Evolutionary conservation across 2,888 invertebrate genomes (phyloP), one percentile per base, ranked within the genome.

Genomic region (Graphium colonna): DNA sequence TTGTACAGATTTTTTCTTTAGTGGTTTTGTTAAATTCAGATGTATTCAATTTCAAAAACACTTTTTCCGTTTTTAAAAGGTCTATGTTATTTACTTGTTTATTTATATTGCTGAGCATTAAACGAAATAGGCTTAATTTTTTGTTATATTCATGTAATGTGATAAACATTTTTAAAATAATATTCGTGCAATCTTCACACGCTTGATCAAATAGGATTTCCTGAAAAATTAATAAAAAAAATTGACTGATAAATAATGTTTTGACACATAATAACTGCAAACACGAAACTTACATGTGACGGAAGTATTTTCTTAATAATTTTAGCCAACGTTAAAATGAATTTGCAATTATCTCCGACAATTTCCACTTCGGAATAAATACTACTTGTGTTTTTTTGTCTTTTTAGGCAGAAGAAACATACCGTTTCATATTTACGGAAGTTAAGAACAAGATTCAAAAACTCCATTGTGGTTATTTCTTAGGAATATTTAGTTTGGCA

Each of bases 401-500:
- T 52, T 56, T 72, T 73, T 18, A 66, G 78, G 64, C 81, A 81
- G n/a, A 81, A 55, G 47, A 76, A 77, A 60, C 81, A 81, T 28
- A 68, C 47, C 38, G 57, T 57, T 36, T 55, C 59, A 18, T 15
- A 17, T 39, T 43, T 38, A 8, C 15, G 28, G 1, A 12, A 43
- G 7, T 31, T 13, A 1, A 53, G 16, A 31, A 43, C 28, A 26
- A 13, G 10, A 12, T 38, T 16, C 16, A 52, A 26, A n/a, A 52
- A 8, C 12, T 38, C 38, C 0, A 13, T 36, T 38, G 26, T 38
- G 9, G n/a, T n/a, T n/a, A n/a, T 41, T 18, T 13, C 21, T 21
- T 21, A 21, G 3, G 13, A 43, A 15, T 16, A 28, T 21, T 21
- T 21, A 3, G 2, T 2, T 21, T 21, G 21, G 21, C 21, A 21